Base-by-base conservation (phyloP, 1,140 invertebrate species). In the Neuroterus valhalla region DNA sequence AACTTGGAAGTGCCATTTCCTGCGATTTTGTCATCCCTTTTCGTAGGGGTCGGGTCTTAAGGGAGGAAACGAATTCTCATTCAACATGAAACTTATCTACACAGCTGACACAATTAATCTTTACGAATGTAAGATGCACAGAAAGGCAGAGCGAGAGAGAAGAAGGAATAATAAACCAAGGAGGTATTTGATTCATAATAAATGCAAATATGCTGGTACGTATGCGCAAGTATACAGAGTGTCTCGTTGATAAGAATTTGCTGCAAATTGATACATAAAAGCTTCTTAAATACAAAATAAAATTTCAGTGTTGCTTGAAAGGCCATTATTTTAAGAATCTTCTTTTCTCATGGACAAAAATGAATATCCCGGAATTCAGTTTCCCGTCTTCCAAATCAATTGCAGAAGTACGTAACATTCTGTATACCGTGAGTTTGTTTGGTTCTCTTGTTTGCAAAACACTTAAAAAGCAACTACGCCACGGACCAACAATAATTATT, bases 11-110 rank as follows among this genome's bases (percentile, higher is more conserved):
- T 75, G 23, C 23, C 55, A 62, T 62, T 62, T 70, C 68, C 68
- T 71, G 72, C 75, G 84, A 87, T 88, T 87, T 89, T 84, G 82
- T 78, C 83, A 84, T 88, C 84, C 84, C 85, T 88, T 89, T 89
- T 89, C 87, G 83, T 89, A 88, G 88, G 88, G 87, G 88, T 89
- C 88, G 87, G 88, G 87, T 88, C 72, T 81, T 82, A 82, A 66
- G 75, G 82, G 79, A 80, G 83, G 78, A 84, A 81, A 79, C 71
- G 73, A 81, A 77, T 83, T 70, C 75, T 88, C 86, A 88, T 89
- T 88, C 87, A 86, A 87, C 84, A 89, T 76, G 86, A 85, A 85
- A 84, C 81, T 88, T 78, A 88, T 85, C 87, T 89, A 88, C 87
- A 88, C 87, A 88, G 74, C 82, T 83, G 78, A 80, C 79, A 84